Evolutionary conservation across 1,140 invertebrate species (phyloP).

Genomic region (Alviniconcha marisindica): DNA sequence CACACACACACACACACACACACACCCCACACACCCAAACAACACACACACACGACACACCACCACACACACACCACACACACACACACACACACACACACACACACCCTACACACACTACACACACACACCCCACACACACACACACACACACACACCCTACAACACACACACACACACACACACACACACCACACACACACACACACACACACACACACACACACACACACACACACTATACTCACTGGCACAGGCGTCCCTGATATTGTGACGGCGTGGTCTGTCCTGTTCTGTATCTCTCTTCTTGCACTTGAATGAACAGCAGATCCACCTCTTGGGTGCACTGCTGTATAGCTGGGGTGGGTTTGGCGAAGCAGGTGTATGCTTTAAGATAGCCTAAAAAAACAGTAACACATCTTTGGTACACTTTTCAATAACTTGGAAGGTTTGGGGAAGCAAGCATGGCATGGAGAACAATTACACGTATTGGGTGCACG

Average conservation of each 20-base stretch:
- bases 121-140: neutral
- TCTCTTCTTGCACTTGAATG: constrained; percentile 31
- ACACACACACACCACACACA: too few relatives aligned
- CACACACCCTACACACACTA: too few relatives aligned
- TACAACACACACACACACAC: neutral
- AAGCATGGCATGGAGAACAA: too few relatives aligned
- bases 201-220: neutral
- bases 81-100: neutral
- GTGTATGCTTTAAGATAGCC: constrained; percentile 33
- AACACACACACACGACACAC: neutral
- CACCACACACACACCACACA: neutral
- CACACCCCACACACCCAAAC: too few relatives aligned
- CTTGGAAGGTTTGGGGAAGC: too few relatives aligned
- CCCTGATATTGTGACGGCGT: constrained; percentile 11
- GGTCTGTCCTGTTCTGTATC: constrained; percentile 36
- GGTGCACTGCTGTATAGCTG: constrained; percentile 15
- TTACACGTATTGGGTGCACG: too few relatives aligned
- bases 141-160: neutral
- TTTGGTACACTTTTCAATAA: too few relatives aligned
- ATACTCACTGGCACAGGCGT: constrained; percentile 25
- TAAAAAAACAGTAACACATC: constrained; percentile 24
- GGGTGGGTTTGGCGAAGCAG: constrained; percentile 29
- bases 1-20: too few relatives aligned
- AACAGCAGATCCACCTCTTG: constrained; percentile 24
- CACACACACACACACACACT: neutral